Percentiles rank a stretch among this genome's conserved stretches.
phyloP scores from a whole-genome alignment of 2,888 invertebrate genomes.

The Carcina quercana region DNA sequence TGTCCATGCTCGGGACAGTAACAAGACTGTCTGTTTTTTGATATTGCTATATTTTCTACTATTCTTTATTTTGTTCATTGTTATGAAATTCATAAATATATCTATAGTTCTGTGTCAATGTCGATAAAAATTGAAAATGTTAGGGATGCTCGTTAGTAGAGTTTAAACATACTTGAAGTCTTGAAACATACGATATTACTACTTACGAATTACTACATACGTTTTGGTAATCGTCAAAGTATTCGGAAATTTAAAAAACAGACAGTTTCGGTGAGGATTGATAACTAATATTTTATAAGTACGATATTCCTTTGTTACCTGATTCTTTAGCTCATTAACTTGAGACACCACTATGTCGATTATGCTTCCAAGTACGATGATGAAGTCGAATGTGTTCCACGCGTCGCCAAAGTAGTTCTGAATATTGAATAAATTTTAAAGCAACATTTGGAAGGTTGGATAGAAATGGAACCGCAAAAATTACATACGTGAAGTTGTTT shows the following conservation, averaged over 20 bases:
- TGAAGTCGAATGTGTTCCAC: conserved; percentile 98
- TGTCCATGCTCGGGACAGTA: conserved; percentile 67
- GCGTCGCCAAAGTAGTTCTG: conserved; percentile 98
- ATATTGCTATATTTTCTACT: conserved; percentile 27
- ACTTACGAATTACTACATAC: background rate
- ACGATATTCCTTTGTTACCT: conserved; percentile 43
- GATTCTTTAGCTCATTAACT: conserved; percentile 87
- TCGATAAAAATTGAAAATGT: too few relatives aligned
- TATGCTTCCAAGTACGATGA: conserved; percentile 96
- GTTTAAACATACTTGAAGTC: too few relatives aligned
- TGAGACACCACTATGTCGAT: conserved; percentile 98
- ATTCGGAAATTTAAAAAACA: conserved; percentile 22
- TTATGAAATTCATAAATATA: too few relatives aligned
- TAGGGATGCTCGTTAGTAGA: too few relatives aligned
- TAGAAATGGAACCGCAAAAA: background rate
- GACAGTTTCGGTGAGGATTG: conserved; percentile 24
- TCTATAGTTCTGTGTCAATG: too few relatives aligned
- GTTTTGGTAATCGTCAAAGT: background rate
- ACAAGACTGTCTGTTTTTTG: conserved; percentile 34
- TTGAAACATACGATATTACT: too few relatives aligned
- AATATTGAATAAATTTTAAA: too few relatives aligned
- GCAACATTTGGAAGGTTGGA: too few relatives aligned
- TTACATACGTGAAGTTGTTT: too few relatives aligned
- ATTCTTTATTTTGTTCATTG: too few relatives aligned
- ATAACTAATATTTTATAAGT: conserved; percentile 9